These are phyloP conservation scores for Acipenser oxyrinchus DNA, from an alignment of 2,797 vertebrate species.

Conservation along the genomic window DNA sequence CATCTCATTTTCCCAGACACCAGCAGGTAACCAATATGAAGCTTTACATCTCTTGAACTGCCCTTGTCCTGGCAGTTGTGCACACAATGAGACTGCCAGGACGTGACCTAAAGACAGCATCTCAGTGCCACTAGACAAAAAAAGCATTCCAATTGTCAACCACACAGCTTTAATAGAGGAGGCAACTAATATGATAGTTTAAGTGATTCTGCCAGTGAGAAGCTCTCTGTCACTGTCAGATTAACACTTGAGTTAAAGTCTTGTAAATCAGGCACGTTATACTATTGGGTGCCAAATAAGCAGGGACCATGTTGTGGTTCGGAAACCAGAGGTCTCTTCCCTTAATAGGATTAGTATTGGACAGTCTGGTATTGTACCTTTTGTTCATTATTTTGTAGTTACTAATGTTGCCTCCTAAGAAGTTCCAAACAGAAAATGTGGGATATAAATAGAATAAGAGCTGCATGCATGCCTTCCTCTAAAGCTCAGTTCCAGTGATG, in stretches of 20 bases:
- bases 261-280: constrained; percentile 70
- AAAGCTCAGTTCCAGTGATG: background rate
- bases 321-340: constrained; percentile 51
- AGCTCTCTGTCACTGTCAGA: constrained; percentile 70
- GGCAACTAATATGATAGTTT: constrained; percentile 65
- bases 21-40: constrained; percentile 63
- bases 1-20: constrained; percentile 69
- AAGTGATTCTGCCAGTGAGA: constrained; percentile 62
- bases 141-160: constrained; percentile 86
- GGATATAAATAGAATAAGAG: too few species aligned
- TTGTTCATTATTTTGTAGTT: constrained; percentile 2
- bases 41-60: constrained; percentile 76
- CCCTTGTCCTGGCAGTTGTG: constrained; percentile 69
- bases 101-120: constrained; percentile 78
- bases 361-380: background rate
- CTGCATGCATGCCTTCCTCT: too few species aligned
- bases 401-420: background rate
- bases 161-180: constrained; percentile 65
- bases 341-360: constrained; percentile 19
- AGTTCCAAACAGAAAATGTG: too few species aligned
- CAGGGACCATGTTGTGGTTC: constrained; percentile 52
- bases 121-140: constrained; percentile 84
- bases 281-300: constrained; percentile 57
- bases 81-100: constrained; percentile 66
- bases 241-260: constrained; percentile 75